A percentile compares a stretch with the other conserved stretches of the same genome.
phyloP scores from a whole-genome alignment of 2,113 vertebrate species.

The rat (Rattus norvegicus) region DNA sequence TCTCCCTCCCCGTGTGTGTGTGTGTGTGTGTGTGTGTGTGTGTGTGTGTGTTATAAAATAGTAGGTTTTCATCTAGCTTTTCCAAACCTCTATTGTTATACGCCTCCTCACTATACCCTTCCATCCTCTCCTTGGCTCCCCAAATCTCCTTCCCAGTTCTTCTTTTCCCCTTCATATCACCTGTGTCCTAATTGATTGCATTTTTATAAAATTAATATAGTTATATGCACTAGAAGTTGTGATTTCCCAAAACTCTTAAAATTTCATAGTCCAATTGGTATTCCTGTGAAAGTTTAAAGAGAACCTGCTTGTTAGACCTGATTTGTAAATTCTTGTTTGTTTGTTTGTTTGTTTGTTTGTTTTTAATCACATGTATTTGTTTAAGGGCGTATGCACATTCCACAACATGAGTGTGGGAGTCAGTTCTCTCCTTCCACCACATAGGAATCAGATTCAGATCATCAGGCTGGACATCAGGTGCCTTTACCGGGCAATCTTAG shows the following conservation, averaged over 20 bases:
- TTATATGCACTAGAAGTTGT: neutral
- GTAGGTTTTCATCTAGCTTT: neutral
- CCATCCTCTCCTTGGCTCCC: neutral
- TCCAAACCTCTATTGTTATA: neutral
- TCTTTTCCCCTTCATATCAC: neutral
- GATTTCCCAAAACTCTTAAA: neutral
- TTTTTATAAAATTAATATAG: conserved; percentile 36
- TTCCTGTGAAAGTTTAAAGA: conserved; percentile 9
- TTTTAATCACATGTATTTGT: neutral
- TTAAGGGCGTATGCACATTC: neutral
- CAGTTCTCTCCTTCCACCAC: neutral
- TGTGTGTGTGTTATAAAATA: neutral
- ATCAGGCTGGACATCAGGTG: neutral
- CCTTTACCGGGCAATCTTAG: too few relatives aligned
- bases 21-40: neutral
- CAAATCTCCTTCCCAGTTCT: neutral
- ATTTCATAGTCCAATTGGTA: neutral
- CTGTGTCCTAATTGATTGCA: neutral
- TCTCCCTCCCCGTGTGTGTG: neutral
- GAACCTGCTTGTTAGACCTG: neutral
- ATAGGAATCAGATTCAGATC: neutral
- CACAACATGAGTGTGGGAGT: neutral
- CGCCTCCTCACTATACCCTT: neutral
- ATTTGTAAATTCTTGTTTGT: neutral
- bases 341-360: too few relatives aligned